A percentile compares a stretch with the other conserved stretches of the same genome.
phyloP scores from a whole-genome alignment of 2,113 vertebrate species.

The Lutjanus erythropterus region DNA sequence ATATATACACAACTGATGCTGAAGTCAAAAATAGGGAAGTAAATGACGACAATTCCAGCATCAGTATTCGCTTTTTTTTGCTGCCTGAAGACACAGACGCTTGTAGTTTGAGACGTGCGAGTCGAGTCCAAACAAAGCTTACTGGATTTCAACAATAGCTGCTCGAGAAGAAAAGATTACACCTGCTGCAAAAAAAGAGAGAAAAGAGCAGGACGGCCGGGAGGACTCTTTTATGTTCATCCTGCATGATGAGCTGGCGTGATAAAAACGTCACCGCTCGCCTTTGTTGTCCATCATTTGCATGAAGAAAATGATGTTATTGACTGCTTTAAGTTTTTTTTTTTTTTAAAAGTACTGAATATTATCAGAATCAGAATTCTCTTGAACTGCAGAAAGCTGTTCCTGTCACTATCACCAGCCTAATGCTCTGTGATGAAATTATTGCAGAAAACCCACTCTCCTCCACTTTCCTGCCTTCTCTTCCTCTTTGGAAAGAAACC shows the following conservation, averaged over 20 bases:
- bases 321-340: slow-evolving; percentile 11
- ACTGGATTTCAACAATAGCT: background rate
- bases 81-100: background rate
- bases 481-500: slow-evolving; percentile 27
- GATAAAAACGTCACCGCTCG: background rate
- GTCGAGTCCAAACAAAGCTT: background rate
- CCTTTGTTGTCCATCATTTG: no score
- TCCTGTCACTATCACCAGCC: slow-evolving; percentile 21
- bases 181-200: background rate
- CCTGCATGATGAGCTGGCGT: background rate
- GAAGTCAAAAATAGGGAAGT: background rate
- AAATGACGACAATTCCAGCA: background rate
- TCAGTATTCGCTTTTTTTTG: background rate
- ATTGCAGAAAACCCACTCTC: background rate
- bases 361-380: slow-evolving; percentile 12
- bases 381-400: slow-evolving; percentile 31
- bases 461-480: background rate
- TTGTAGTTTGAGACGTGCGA: background rate
- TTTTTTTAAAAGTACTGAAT: background rate
- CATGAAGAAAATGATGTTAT: no score
- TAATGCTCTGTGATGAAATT: slow-evolving; percentile 38
- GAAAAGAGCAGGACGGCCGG: background rate
- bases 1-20: background rate
- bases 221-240: background rate
- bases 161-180: slow-evolving; percentile 29